Conservation (phyloP, 30 jellyfish, hydroid and myxozoan genomes). For the Mastigias papua region DNA sequence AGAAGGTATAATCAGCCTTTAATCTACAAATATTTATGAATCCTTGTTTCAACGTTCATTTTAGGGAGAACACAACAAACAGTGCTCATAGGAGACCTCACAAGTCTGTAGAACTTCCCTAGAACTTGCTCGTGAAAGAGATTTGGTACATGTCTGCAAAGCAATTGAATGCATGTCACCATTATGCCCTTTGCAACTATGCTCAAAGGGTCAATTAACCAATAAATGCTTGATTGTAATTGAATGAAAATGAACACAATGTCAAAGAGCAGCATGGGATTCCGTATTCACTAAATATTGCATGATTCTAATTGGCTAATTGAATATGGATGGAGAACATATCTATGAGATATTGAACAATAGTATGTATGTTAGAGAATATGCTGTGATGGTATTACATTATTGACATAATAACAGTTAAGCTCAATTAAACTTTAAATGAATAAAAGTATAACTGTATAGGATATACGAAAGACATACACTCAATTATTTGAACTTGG, state of each 20-base stretch:
- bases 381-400: background rate
- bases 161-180: background rate
- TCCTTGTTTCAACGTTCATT: too few species aligned
- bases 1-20: too few species aligned
- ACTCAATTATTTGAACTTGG: constrained; percentile 29
- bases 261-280: background rate
- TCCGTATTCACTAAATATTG: background rate
- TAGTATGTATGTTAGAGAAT: background rate
- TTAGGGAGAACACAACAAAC: too few species aligned
- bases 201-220: background rate
- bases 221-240: background rate
- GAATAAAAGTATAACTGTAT: background rate
- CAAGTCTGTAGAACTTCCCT: too few species aligned
- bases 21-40: too few species aligned
- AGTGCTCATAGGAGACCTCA: too few species aligned
- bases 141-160: background rate
- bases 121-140: background rate
- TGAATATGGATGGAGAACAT: background rate
- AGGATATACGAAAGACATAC: background rate
- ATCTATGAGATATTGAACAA: background rate
- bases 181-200: background rate
- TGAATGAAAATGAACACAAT: background rate
- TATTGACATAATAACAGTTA: background rate
- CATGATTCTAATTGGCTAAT: background rate
- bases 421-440: background rate